A percentile compares a stretch with the other conserved stretches of the same genome.
phyloP scores from a whole-genome alignment of 2,888 invertebrate genomes.

The Pardosa pseudoannulata region DNA sequence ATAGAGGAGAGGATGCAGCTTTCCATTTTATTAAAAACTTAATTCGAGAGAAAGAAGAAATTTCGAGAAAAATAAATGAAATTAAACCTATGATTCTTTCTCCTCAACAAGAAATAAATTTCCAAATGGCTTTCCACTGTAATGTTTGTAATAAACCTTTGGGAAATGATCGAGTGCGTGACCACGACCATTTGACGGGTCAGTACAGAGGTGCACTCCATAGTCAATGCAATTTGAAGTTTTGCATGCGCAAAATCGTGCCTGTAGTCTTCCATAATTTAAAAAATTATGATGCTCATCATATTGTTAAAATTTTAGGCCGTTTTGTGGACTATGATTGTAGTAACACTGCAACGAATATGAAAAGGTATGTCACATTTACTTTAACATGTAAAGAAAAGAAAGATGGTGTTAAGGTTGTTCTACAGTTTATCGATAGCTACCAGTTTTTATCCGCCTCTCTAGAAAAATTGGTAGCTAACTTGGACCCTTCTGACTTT shows the following conservation, averaged over 20 bases:
- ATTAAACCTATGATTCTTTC: not conserved
- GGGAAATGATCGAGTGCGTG: not conserved
- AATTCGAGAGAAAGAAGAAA: not conserved
- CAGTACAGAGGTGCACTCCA: conserved; percentile 23
- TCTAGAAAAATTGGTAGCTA: not conserved
- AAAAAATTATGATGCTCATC: not conserved
- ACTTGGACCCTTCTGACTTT: not conserved
- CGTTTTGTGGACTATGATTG: not conserved
- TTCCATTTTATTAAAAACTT: not conserved
- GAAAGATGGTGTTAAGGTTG: not conserved
- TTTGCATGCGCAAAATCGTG: not conserved
- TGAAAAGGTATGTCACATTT: not conserved
- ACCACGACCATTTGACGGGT: conserved; percentile 24
- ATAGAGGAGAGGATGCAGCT: not conserved
- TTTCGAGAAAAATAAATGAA: not conserved
- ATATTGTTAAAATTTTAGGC: not conserved
- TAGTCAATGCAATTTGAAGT: conserved; percentile 21
- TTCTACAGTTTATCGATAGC: not conserved
- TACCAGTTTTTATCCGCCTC: not conserved
- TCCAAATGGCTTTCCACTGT: not conserved
- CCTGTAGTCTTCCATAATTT: conserved; percentile 8
- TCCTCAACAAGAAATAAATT: no score
- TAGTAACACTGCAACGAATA: not conserved
- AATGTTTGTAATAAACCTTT: conserved; percentile 9
- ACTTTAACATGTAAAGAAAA: not conserved